Evolutionary conservation across 2,113 vertebrate species (phyloP), one percentile per base, ranked within the genome.

Genomic region (Xerus inauris): DNA sequence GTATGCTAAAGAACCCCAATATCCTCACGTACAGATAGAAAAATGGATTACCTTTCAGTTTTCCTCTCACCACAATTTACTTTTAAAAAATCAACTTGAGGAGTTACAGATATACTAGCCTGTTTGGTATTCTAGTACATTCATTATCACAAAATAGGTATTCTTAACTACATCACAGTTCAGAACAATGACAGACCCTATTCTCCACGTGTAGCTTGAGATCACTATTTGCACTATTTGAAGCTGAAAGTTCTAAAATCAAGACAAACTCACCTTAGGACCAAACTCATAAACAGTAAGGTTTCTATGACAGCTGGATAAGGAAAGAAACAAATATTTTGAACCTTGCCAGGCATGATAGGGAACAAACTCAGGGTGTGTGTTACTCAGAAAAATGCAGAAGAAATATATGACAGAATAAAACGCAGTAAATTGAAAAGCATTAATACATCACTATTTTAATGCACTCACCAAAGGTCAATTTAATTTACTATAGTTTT

Each of bases 301-400:
- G 51, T 94, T 97, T 97, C 96, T 97, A 98, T 96, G 54, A 65
- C 87, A 97, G 93, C 73, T 95, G 94, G 92, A 96, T 95, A 95
- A 98, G 89, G 94, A 98, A 96, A 96, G 62, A 97, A 97, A 98
- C 92, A 93, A 85, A 40, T 88, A 82, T 94, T 92, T 98, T 98
- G 97, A 97, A 95, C 17, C n/a, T 88, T 93, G 45, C 67, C 95
- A 92, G 57, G 73, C 30, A 95, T 77, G 84, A 93, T 87, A 51
- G 83, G 64, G 47, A 88, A 91, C 38, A 90, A 97, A 97, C 94
- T 90, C 42, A 96, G 35, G 5, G 81, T 79, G 32, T 91, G 35
- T 92, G 54, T 79, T 97, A 51, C 38, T 65, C 32, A 92, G 83
- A 89, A 95, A 94, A 90, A 88, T 20, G n/a, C 28, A 85, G 75